Conservation (phyloP, 2,888 invertebrate genomes). For the Coelopa pilipes region DNA sequence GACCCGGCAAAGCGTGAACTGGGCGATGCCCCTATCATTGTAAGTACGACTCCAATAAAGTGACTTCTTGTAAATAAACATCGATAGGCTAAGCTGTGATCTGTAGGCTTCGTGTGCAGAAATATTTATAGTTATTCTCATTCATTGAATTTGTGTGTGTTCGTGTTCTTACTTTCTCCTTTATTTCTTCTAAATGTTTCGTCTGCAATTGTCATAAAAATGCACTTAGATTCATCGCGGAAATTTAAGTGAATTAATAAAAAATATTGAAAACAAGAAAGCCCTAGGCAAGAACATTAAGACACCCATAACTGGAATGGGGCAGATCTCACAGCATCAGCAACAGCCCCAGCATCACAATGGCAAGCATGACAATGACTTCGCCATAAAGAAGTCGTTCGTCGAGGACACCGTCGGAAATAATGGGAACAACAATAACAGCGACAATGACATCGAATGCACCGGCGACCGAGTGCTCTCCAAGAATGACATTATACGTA, state of each 20-base stretch:
- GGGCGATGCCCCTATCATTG: constrained; percentile 73
- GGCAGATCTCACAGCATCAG: constrained; percentile 28
- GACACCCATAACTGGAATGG: not conserved
- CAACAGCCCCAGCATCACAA: constrained; percentile 43
- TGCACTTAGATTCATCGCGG: constrained; percentile 64
- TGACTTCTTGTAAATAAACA: not conserved
- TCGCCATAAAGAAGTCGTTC: constrained; percentile 28
- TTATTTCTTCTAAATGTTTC: not conserved
- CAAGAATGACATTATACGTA: constrained; percentile 73
- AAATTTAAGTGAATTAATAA: constrained; percentile 63
- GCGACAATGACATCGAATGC: constrained; percentile 35
- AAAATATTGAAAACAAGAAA: constrained; percentile 64
- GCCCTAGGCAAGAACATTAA: constrained; percentile 37
- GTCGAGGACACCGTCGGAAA: constrained; percentile 1
- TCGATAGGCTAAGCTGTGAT: not conserved
- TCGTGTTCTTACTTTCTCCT: not conserved
- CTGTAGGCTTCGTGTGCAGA: not conserved
- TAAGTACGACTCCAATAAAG: constrained; percentile 62
- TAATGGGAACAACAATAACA: constrained; percentile 42
- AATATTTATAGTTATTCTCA: not conserved
- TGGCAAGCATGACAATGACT: constrained; percentile 44
- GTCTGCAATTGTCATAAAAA: not conserved
- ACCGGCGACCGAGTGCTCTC: constrained; percentile 47
- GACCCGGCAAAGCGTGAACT: constrained; percentile 79
- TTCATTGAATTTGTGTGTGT: not conserved